These are phyloP conservation scores for Bombyx mori DNA, from an alignment of 1,140 invertebrate genomes.

Conservation along the genomic window ASM3026992v2 NC_085117.1:9233501-9234000, in stretches of 20 bases:
- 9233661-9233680: constrained; percentile 12
- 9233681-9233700: too few relatives aligned
- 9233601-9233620: constrained; percentile 90
- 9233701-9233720: too few relatives aligned
- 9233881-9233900: too few relatives aligned
- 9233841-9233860: too few relatives aligned
- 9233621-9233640: constrained; percentile 84
- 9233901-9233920: too few relatives aligned
- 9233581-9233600: constrained; percentile 92
- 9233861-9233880: too few relatives aligned
- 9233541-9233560: constrained; percentile 88
- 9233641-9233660: constrained; percentile 84
- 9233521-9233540: constrained; percentile 91
- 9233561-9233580: constrained; percentile 86
- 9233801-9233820: too few relatives aligned
- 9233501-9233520: constrained; percentile 85
- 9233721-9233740: too few relatives aligned
- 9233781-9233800: too few relatives aligned
- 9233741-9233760: too few relatives aligned
- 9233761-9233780: too few relatives aligned
- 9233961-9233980: constrained; percentile 13
- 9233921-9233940: background rate
- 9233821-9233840: too few relatives aligned
- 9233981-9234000: constrained; percentile 1
- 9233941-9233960: constrained; percentile 5